A percentile compares a stretch with the other conserved stretches of the same genome.
Conservation (phyloP, 2,797 vertebrate genomes). For the Peromyscus eremicus region DNA sequence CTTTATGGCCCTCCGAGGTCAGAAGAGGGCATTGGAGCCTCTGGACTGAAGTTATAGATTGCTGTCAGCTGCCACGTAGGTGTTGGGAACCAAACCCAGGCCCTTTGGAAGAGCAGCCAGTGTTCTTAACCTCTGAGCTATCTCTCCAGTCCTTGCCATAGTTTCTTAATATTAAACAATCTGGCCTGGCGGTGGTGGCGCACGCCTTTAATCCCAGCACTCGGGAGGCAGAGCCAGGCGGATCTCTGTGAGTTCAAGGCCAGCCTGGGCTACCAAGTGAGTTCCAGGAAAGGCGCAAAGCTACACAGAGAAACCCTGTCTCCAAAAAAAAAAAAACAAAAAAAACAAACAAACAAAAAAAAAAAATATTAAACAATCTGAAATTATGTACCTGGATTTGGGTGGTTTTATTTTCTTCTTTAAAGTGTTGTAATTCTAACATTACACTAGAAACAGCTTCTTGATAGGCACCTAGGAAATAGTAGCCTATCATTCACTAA, state of each 20-base stretch:
- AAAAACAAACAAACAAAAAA: too few species aligned
- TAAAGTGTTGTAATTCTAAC: slow-evolving; percentile 38
- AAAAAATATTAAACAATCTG: too few species aligned
- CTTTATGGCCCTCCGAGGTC: background rate
- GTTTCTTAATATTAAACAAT: slow-evolving; percentile 57
- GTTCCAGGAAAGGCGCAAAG: too few species aligned
- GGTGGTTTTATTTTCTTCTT: slow-evolving; percentile 34
- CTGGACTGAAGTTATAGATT: background rate
- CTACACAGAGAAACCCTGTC: too few species aligned
- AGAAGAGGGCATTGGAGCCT: background rate
- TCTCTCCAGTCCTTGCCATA: background rate
- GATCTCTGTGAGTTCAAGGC: too few species aligned
- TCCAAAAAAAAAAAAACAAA: too few species aligned
- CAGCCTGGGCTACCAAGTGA: too few species aligned
- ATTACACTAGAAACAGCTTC: background rate
- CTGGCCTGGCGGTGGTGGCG: too few species aligned
- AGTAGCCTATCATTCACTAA: background rate
- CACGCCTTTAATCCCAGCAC: too few species aligned
- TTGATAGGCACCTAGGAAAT: slow-evolving; percentile 47
- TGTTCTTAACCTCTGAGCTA: background rate
- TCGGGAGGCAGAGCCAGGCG: too few species aligned
- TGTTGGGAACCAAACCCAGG: background rate
- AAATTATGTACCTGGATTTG: slow-evolving; percentile 59
- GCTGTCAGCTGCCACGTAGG: background rate
- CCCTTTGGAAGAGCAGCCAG: background rate